These are phyloP conservation scores for Drosophila ochracea DNA, from an alignment of 2,888 invertebrate genomes.

Conservation along the genomic window DNA sequence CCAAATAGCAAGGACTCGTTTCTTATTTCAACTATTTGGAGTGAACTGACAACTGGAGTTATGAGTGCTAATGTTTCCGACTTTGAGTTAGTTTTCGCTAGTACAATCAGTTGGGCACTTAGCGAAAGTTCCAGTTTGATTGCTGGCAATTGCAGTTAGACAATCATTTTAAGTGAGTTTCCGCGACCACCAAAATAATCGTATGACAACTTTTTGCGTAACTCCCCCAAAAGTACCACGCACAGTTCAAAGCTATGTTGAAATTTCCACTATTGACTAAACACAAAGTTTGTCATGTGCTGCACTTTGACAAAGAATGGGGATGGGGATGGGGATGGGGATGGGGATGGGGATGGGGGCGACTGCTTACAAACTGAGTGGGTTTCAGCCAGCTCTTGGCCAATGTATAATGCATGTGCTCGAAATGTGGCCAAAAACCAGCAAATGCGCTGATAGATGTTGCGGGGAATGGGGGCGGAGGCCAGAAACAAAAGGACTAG, in stretches of 20 bases:
- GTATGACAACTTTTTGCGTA: conserved; percentile 47
- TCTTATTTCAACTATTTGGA: not conserved
- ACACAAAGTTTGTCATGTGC: conserved; percentile 77
- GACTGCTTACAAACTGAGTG: not conserved
- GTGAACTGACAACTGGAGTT: conserved; percentile 8
- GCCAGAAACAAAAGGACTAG: not conserved
- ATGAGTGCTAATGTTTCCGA: conserved; percentile 19
- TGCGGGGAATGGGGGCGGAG: not conserved
- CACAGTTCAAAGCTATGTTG: conserved; percentile 34
- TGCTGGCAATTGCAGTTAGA: conserved; percentile 44
- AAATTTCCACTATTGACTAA: conserved; percentile 75
- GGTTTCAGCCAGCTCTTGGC: conserved; percentile 12
- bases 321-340: conserved; percentile 8
- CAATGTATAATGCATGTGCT: conserved; percentile 75
- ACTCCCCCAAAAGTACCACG: not conserved
- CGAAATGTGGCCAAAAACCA: conserved; percentile 60
- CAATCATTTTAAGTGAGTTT: conserved; percentile 55
- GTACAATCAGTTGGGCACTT: conserved; percentile 34
- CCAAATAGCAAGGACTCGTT: not conserved
- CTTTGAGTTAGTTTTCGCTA: conserved; percentile 8
- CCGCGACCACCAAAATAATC: not conserved
- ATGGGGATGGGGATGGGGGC: not conserved
- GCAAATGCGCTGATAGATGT: conserved; percentile 50
- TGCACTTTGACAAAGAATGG: conserved; percentile 58
- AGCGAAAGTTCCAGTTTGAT: conserved; percentile 13